phyloP scores from a whole-genome alignment of 2,888 invertebrate genomes.

The Apodemia duryi region DNA sequence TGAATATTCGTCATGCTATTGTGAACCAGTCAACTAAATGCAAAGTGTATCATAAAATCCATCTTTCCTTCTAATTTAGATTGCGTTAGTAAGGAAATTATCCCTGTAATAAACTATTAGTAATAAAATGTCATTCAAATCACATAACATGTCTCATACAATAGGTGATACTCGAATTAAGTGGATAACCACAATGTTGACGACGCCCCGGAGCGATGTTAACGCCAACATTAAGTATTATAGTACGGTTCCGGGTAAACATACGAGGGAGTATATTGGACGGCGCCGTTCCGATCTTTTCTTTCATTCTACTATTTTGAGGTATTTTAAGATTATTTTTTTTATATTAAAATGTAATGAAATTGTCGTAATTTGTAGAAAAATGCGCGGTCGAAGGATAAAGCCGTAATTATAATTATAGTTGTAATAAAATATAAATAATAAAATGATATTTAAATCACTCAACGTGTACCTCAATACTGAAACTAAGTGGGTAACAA shows the following conservation, averaged over 20 bases:
- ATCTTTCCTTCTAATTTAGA: background rate
- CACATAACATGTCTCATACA: constrained; percentile 13
- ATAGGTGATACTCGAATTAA: constrained; percentile 21
- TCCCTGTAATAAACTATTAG: constrained; percentile 1
- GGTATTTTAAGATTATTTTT: background rate
- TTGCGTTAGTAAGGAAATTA: background rate
- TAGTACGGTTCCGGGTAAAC: constrained; percentile 29
- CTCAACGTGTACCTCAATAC: background rate
- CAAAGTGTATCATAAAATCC: background rate
- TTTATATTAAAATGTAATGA: background rate
- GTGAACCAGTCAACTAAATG: background rate
- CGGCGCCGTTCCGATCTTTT: background rate
- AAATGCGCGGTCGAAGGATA: no score
- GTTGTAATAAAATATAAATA: no score
- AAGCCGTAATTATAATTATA: no score
- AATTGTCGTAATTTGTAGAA: no score
- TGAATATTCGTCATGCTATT: no score
- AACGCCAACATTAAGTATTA: constrained; percentile 37
- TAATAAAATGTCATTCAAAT: constrained; percentile 12
- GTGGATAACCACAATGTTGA: constrained; percentile 33
- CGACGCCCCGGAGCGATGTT: constrained; percentile 37
- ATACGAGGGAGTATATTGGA: background rate
- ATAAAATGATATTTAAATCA: constrained; percentile 6
- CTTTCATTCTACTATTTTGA: background rate
- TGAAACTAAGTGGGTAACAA: constrained; percentile 26